Percentiles rank a stretch among this genome's conserved stretches.
Conservation (phyloP, 37 sponge, comb jelly and placozoan genomes). For the Axinella damicornis region DNA sequence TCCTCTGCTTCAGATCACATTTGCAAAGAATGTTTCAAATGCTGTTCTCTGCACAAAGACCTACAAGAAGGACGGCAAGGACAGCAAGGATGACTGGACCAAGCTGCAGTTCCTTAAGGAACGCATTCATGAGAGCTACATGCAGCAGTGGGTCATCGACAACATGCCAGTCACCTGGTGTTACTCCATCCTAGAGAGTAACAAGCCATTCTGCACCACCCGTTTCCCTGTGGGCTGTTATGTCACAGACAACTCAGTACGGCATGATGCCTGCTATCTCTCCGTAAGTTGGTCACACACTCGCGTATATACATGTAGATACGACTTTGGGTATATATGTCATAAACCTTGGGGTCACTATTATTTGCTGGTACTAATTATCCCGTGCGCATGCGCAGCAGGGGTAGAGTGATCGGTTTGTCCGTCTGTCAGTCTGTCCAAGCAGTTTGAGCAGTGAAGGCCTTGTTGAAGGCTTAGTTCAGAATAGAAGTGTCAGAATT, state of each 20-base stretch:
- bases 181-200: constrained; percentile 50
- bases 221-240: constrained; percentile 98
- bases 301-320: no score
- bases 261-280: constrained; percentile 77
- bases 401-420: no score
- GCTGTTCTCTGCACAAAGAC: constrained; percentile 16
- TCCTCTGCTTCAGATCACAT: constrained; percentile 26
- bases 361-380: no score
- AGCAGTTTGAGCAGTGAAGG: no score
- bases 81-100: not conserved
- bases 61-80: constrained; percentile 34
- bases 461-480: no score
- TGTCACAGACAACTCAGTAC: constrained; percentile 60
- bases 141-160: constrained; percentile 92
- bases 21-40: constrained; percentile 31
- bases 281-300: constrained; percentile 56
- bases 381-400: no score
- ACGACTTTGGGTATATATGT: no score
- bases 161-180: constrained; percentile 99
- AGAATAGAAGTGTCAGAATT: no score
- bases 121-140: constrained; percentile 77
- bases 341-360: no score
- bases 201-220: constrained; percentile 85
- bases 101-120: constrained; percentile 67
- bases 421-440: no score